Base-by-base conservation (phyloP, 2,888 invertebrate genomes). In the Protodeltote pygarga region DNA sequence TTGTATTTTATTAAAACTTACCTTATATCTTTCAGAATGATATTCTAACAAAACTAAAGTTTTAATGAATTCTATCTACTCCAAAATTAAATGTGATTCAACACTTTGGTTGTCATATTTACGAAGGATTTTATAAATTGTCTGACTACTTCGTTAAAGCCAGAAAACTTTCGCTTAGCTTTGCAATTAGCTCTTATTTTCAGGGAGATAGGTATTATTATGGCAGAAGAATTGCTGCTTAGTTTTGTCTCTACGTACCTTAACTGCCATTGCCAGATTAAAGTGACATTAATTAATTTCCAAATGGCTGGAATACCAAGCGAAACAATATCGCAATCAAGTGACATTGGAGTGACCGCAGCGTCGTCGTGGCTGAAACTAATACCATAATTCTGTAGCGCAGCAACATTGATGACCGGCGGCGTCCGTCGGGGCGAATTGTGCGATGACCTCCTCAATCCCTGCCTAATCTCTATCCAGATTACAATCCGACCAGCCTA, bases 401-500 rank as follows among this genome's bases (percentile, higher is more conserved):
- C 21, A 34, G 51, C 51, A 33, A 51, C 52, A 50, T 21, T 53
- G 63, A 60, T 57, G 65, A 57, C 62, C 37, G 42, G 8, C 40
- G 28, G 46, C 55, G 65, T 55, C 62, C 37, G 42, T 8, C 40
- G 28, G 46, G 38, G 35, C 23, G 65, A 24, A 31, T 59, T 67
- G 60, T 52, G 53, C 64, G 62, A 68, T 68, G 77, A 71, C 73
- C 78, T 73, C 75, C 60, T 65, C 66, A 60, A 66, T 60, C 70
- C 65, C 67, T 48, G 53, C 65, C 76, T 77, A 75, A 78, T 79
- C 78, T 75, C 66, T 53, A 54, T 67, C 71, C 72, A 77, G 79
- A 81, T 85, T 81, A 81, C 77, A 75, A 73, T 75, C 73, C 73
- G 53, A 60, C 66, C 65, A 60, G 65, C 65, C 77, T 78, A 76